phyloP scores from a whole-genome alignment of 2,888 invertebrate genomes.

The Agrotis segetum region DNA sequence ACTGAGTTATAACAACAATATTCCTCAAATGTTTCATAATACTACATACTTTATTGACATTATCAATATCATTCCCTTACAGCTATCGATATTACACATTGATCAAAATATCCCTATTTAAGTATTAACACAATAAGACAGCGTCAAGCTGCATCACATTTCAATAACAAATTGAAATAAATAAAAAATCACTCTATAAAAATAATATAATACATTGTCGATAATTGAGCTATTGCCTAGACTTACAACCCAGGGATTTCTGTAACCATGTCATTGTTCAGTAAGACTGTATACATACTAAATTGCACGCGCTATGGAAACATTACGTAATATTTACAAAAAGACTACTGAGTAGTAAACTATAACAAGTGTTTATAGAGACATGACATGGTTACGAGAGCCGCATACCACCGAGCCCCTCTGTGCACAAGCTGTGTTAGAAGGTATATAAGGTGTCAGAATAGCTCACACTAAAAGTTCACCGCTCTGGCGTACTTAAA shows the following conservation, averaged over 20 bases:
- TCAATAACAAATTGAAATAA: constrained; percentile 81
- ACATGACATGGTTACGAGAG: constrained; percentile 87
- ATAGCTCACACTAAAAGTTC: constrained; percentile 79
- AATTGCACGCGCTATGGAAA: constrained; percentile 71
- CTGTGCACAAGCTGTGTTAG: constrained; percentile 85
- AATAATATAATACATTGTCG: constrained; percentile 78
- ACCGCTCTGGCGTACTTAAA: constrained; percentile 68
- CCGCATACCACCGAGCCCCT: constrained; percentile 88
- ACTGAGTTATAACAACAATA: constrained; percentile 77
- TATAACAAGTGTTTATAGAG: constrained; percentile 66
- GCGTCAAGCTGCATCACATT: constrained; percentile 87
- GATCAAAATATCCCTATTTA: constrained; percentile 80
- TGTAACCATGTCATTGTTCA: constrained; percentile 85
- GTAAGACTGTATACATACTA: constrained; percentile 62
- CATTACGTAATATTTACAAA: constrained; percentile 83
- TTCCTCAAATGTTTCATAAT: constrained; percentile 76
- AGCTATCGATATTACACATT: constrained; percentile 79
- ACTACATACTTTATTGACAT: constrained; percentile 77
- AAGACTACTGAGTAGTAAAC: constrained; percentile 67
- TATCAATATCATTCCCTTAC: constrained; percentile 82
- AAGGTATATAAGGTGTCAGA: constrained; percentile 79
- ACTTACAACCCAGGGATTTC: constrained; percentile 89
- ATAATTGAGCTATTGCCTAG: constrained; percentile 89
- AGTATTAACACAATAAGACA: constrained; percentile 81
- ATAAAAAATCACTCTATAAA: constrained; percentile 82